These are phyloP conservation scores for Mamestra brassicae DNA, from an alignment of 2,888 invertebrate genomes.

Conservation along the genomic window DNA sequence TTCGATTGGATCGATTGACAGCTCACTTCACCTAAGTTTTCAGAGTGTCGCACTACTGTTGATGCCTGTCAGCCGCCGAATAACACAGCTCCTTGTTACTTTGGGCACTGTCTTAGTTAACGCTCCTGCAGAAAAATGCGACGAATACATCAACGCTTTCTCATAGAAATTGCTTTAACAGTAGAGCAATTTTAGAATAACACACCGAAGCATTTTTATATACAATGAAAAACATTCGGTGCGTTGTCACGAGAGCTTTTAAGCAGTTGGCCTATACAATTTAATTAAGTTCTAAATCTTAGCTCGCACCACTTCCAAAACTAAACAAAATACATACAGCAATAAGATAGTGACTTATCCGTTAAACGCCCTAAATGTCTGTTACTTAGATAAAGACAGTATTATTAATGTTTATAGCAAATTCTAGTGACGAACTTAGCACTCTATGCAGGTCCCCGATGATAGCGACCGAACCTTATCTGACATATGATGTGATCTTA, in stretches of 20 bases:
- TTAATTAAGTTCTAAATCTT: slow-evolving; percentile 4
- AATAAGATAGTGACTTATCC: slow-evolving; percentile 55
- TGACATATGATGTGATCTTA: slow-evolving; percentile 37
- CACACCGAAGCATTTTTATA: no score
- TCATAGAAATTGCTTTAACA: neutral
- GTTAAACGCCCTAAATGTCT: slow-evolving; percentile 44
- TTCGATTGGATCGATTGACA: no score
- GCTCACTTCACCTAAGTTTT: no score
- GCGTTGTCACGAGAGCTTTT: neutral
- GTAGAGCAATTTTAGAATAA: neutral
- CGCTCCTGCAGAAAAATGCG: neutral
- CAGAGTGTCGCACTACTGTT: no score
- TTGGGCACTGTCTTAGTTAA: no score
- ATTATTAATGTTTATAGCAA: slow-evolving; percentile 68
- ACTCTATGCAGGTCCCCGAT: slow-evolving; percentile 17
- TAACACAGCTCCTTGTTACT: no score
- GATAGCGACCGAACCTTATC: slow-evolving; percentile 23
- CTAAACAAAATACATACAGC: slow-evolving; percentile 27
- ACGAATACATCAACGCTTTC: no score
- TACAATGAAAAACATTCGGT: no score
- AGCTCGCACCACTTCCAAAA: slow-evolving; percentile 38
- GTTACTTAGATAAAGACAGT: slow-evolving; percentile 63
- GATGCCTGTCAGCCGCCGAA: no score
- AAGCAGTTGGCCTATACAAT: neutral
- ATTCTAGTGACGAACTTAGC: slow-evolving; percentile 55